phyloP scores from a whole-genome alignment of 2,113 vertebrate genomes.

The Eonycteris spelaea region DNA sequence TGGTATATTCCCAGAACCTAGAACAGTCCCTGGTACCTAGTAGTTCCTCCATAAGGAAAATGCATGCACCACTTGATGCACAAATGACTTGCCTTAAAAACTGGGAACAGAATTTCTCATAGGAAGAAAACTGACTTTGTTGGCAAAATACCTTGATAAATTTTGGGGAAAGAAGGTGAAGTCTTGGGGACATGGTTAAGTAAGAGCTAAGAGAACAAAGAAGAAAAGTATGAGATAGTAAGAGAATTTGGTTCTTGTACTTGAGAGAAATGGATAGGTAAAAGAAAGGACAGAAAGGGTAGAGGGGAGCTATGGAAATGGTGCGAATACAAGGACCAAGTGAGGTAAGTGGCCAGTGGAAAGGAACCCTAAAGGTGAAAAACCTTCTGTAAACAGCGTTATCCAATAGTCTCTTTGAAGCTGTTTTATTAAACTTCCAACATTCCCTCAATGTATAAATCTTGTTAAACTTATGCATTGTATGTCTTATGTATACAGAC shows the following conservation, averaged over 20 bases:
- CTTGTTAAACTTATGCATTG: neutral
- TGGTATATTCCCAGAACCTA: neutral
- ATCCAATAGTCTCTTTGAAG: neutral
- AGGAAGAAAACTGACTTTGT: neutral
- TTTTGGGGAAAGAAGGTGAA: neutral
- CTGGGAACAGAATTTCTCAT: neutral
- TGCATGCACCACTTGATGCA: neutral
- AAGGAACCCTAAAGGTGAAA: neutral
- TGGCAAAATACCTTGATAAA: neutral
- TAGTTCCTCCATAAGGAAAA: neutral
- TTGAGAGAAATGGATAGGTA: neutral
- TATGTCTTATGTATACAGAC: neutral
- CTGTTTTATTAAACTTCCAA: neutral
- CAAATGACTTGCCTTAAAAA: neutral
- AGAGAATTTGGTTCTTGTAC: neutral
- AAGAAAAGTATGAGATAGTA: neutral
- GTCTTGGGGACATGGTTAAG: neutral
- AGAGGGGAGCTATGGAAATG: neutral
- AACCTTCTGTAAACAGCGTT: neutral
- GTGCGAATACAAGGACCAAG: neutral
- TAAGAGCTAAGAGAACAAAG: neutral
- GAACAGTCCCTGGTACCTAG: neutral
- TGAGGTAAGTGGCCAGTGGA: neutral
- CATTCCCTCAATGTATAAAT: neutral
- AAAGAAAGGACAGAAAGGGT: neutral